phyloP scores from a whole-genome alignment of 1,140 invertebrate genomes.

The Brachionus koreanus region DNA sequence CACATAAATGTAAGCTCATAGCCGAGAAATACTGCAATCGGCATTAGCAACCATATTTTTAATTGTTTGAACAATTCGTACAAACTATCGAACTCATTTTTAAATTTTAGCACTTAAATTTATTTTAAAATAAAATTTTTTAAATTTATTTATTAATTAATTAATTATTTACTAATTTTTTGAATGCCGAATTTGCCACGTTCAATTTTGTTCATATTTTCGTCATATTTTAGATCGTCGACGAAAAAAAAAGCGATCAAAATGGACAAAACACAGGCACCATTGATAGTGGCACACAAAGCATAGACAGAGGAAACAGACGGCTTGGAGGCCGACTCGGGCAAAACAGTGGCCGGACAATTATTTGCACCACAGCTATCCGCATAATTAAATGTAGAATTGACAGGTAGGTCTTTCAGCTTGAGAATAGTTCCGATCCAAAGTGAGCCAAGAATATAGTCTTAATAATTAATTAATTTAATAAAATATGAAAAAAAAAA shows the following conservation, averaged over 20 bases:
- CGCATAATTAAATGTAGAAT: not conserved
- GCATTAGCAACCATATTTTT: slow-evolving; percentile 23
- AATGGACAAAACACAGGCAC: slow-evolving; percentile 3
- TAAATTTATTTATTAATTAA: too few species aligned
- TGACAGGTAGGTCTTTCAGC: slow-evolving; percentile 14
- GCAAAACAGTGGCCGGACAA: not conserved
- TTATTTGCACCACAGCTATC: slow-evolving; percentile 7
- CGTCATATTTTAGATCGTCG: not conserved
- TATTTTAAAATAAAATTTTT: too few species aligned
- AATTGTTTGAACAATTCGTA: not conserved
- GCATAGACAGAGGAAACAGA: not conserved
- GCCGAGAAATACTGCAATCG: not conserved
- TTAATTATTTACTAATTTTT: slow-evolving; percentile 27
- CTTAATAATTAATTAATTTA: not conserved
- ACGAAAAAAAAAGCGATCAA: slow-evolving; percentile 15
- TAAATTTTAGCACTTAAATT: too few species aligned
- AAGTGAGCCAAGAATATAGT: not conserved
- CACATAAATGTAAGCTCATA: slow-evolving; percentile 38
- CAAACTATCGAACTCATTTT: slow-evolving; percentile 18
- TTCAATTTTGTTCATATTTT: slow-evolving; percentile 14
- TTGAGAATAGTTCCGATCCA: slow-evolving; percentile 27
- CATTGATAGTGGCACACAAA: not conserved
- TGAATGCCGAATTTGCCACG: slow-evolving; percentile 5
- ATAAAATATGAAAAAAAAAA: not conserved
- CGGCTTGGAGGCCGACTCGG: not conserved